phyloP scores from a whole-genome alignment of 2,113 vertebrate species.

The Percopsis transmontana region DNA sequence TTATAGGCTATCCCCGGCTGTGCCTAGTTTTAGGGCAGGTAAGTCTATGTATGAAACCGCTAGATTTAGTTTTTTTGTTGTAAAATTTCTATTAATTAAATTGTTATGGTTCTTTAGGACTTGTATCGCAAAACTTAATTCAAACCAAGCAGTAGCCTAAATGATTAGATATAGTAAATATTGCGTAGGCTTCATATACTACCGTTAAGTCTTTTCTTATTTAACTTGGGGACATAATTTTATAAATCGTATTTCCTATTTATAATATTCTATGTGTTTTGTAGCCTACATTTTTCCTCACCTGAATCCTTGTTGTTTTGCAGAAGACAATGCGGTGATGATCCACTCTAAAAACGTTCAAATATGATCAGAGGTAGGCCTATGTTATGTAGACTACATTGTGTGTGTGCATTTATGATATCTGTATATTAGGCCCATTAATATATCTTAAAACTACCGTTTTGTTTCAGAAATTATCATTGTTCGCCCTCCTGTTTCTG shows the following conservation, averaged over 20 bases:
- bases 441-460: not conserved
- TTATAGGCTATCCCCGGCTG: not conserved
- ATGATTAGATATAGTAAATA: too few relatives aligned
- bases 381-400: not conserved
- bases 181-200: too few relatives aligned
- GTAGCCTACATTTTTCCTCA: not conserved
- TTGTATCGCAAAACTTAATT: too few relatives aligned
- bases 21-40: not conserved
- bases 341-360: conserved; percentile 17
- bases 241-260: too few relatives aligned
- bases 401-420: not conserved
- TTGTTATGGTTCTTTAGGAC: too few relatives aligned
- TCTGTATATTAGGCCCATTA: not conserved
- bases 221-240: too few relatives aligned
- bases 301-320: not conserved
- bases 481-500: conserved; percentile 77
- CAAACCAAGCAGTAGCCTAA: too few relatives aligned
- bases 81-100: too few relatives aligned
- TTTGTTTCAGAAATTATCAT: conserved; percentile 76
- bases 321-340: conserved; percentile 50
- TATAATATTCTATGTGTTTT: too few relatives aligned
- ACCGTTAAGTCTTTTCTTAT: too few relatives aligned
- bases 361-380: conserved; percentile 68
- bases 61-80: not conserved
- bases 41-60: not conserved